A percentile compares a stretch with the other conserved stretches of the same genome.
Conservation (phyloP, 2,888 invertebrate species). For the Phortica okadai region DNA sequence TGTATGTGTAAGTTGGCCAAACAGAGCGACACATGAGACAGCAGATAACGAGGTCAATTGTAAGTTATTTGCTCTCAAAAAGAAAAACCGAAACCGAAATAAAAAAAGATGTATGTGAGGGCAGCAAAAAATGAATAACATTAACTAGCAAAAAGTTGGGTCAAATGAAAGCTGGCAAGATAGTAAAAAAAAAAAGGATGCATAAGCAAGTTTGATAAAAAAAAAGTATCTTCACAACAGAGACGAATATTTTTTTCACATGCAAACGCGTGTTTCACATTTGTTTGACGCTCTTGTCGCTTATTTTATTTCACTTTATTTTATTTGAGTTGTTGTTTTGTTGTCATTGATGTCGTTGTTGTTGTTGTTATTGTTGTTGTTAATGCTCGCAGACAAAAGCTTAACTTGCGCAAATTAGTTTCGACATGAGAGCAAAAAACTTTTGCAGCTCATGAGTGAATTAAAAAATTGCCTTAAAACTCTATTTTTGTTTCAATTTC, state of each 20-base stretch:
- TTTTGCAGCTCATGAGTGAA: not conserved
- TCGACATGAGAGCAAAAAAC: not conserved
- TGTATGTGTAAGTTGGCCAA: constrained; percentile 33
- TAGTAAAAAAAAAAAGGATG: constrained; percentile 32
- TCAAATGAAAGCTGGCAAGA: not conserved
- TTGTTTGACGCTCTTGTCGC: not conserved
- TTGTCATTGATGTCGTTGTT: not conserved
- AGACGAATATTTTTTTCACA: not conserved
- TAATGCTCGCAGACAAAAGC: constrained; percentile 7
- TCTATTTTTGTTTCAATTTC: not conserved
- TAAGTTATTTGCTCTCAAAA: constrained; percentile 61
- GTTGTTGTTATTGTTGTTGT: not conserved
- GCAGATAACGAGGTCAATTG: constrained; percentile 68
- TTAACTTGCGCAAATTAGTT: constrained; percentile 25
- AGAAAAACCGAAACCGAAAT: constrained; percentile 29
- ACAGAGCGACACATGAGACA: constrained; percentile 55
- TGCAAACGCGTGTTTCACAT: not conserved
- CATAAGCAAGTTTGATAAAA: not conserved
- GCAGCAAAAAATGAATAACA: constrained; percentile 61
- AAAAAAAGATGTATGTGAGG: constrained; percentile 40
- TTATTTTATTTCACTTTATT: constrained; percentile 12
- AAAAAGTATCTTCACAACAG: constrained; percentile 15
- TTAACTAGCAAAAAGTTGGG: constrained; percentile 41
- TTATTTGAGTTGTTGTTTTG: constrained; percentile 3
- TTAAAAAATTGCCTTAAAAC: not conserved